Conservation (phyloP, 2,113 vertebrate species). For the Etheostoma cragini region DNA sequence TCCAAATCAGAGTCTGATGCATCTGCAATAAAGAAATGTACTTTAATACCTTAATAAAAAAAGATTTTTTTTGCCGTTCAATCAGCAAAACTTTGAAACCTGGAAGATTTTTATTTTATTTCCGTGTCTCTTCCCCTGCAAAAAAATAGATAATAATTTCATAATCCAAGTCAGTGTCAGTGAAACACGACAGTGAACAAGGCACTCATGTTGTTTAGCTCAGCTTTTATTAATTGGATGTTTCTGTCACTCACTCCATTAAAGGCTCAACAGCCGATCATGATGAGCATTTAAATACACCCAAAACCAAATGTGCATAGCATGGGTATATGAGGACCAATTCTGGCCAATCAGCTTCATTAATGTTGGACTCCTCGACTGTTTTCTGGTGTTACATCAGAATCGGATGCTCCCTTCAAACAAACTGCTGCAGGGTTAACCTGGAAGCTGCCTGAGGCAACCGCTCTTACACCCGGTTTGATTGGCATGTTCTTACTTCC, state of each 20-base stretch:
- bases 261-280: constrained; percentile 32
- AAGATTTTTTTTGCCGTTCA: neutral
- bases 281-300: constrained; percentile 43
- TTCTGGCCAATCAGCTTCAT: constrained; percentile 56
- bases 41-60: no score
- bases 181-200: constrained; percentile 34
- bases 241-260: constrained; percentile 48
- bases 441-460: constrained; percentile 77
- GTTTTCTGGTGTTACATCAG: constrained; percentile 70
- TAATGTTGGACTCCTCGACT: constrained; percentile 42
- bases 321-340: neutral
- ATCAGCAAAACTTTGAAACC: constrained; percentile 26
- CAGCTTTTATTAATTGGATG: constrained; percentile 61
- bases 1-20: constrained; percentile 8
- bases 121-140: constrained; percentile 9
- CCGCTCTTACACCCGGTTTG: constrained; percentile 66
- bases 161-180: constrained; percentile 56
- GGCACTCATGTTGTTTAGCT: constrained; percentile 40
- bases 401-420: constrained; percentile 69
- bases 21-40: constrained; percentile 21
- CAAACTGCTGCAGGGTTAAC: constrained; percentile 73
- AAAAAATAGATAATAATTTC: constrained; percentile 60
- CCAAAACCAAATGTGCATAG: constrained; percentile 30
- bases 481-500: constrained; percentile 68
- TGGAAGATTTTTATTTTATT: constrained; percentile 9